Percentiles rank a stretch among this genome's conserved stretches.
These are phyloP conservation scores for Automeris io DNA, from an alignment of 2,888 invertebrate genomes.

Conservation along the genomic window DNA sequence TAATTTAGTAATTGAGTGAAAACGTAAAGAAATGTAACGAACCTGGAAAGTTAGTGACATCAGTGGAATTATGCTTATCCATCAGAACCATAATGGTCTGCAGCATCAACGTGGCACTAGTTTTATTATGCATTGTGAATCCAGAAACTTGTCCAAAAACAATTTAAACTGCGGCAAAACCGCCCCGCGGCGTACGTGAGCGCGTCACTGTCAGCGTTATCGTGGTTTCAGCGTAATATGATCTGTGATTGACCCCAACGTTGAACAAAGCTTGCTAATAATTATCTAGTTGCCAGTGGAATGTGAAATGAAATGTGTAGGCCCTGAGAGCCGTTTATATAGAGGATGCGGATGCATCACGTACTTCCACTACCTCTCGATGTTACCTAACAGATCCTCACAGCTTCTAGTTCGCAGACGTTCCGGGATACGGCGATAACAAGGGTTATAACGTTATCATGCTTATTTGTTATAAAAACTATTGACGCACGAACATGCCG, in stretches of 20 bases:
- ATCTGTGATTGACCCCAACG: slow-evolving; percentile 17
- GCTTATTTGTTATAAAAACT: slow-evolving; percentile 61
- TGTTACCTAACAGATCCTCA: slow-evolving; percentile 52
- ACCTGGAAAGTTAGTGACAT: slow-evolving; percentile 54
- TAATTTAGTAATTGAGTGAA: no score
- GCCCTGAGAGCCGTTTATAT: slow-evolving; percentile 49
- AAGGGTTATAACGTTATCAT: slow-evolving; percentile 67
- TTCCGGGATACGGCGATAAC: slow-evolving; percentile 70
- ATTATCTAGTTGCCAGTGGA: slow-evolving; percentile 38
- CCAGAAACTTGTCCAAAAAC: no score
- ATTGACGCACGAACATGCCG: slow-evolving; percentile 71
- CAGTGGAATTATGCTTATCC: slow-evolving; percentile 66
- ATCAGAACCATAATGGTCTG: slow-evolving; percentile 71
- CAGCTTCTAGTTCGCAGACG: slow-evolving; percentile 58
- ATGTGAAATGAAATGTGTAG: slow-evolving; percentile 40
- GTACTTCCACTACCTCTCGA: slow-evolving; percentile 27
- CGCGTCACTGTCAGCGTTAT: slow-evolving; percentile 11
- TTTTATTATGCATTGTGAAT: slow-evolving; percentile 57
- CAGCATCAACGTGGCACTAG: slow-evolving; percentile 69
- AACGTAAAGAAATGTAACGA: no score
- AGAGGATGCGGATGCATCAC: slow-evolving; percentile 43
- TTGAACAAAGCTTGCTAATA: slow-evolving; percentile 18
- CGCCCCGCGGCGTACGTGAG: slow-evolving; percentile 21
- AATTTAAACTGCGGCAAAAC: slow-evolving; percentile 10
- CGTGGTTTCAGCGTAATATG: slow-evolving; percentile 11